phyloP scores from a whole-genome alignment of 2,888 invertebrate genomes.

The Formica aserva region DNA sequence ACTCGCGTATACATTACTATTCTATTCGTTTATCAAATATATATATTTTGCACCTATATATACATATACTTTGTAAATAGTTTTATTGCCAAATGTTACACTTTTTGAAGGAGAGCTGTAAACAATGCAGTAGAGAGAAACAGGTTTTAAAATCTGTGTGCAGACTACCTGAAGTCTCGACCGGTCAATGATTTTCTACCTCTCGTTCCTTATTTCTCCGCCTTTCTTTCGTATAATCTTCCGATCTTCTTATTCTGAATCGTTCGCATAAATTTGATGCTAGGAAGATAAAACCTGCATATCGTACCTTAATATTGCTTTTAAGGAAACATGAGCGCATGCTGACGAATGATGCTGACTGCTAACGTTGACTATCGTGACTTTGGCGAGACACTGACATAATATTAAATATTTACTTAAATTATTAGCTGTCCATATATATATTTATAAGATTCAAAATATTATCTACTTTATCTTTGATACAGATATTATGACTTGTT shows the following conservation, averaged over 20 bases:
- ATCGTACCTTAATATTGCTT: background rate
- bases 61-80: background rate
- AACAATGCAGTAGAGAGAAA: conserved; percentile 16
- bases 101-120: background rate
- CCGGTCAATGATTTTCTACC: conserved; percentile 25
- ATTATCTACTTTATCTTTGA: background rate
- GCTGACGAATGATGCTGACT: conserved; percentile 30
- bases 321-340: conserved; percentile 33
- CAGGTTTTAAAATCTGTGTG: conserved; percentile 21
- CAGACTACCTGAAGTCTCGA: background rate
- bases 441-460: background rate
- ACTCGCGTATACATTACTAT: conserved; percentile 54
- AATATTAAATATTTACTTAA: conserved; percentile 15
- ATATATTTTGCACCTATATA: background rate
- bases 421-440: background rate
- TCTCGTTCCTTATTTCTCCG: background rate
- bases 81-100: background rate
- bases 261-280: conserved; percentile 47
- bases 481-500: background rate
- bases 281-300: conserved; percentile 9
- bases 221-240: background rate
- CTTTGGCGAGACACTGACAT: background rate
- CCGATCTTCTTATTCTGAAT: conserved; percentile 12
- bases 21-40: background rate
- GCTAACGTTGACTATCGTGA: background rate